Evolutionary conservation across 2,888 invertebrate species (phyloP).

Genomic region (Tetramorium bicarinatum): DNA sequence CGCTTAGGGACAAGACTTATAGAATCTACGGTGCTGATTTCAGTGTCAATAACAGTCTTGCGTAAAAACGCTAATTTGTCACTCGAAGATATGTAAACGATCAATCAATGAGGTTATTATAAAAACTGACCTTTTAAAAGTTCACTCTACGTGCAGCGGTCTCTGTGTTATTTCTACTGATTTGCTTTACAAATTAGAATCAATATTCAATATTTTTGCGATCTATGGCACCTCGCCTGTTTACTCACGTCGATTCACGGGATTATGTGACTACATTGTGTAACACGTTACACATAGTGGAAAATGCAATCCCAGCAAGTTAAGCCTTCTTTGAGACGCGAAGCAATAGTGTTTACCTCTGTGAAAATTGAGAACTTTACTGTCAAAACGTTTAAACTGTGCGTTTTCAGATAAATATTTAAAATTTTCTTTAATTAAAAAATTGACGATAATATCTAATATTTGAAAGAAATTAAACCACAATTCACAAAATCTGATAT

Average conservation of each 20-base stretch:
- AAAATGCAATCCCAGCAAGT: neutral
- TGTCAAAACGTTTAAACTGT: neutral
- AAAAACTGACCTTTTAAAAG: conserved; percentile 24
- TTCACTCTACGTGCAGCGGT: neutral
- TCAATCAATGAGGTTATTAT: conserved; percentile 20
- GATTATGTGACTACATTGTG: conserved; percentile 13
- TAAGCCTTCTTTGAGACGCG: neutral
- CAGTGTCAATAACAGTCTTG: neutral
- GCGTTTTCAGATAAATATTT: neutral
- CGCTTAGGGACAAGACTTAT: neutral
- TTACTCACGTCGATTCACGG: conserved; percentile 8
- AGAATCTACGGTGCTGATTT: neutral
- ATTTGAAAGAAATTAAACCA: neutral
- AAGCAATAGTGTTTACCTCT: neutral
- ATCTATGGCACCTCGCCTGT: neutral
- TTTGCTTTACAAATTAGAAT: conserved; percentile 54
- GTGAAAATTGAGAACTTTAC: neutral
- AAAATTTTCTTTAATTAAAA: neutral
- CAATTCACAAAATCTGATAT: neutral
- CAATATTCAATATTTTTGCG: conserved; percentile 53
- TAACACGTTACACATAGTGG: neutral
- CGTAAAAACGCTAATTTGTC: conserved; percentile 19
- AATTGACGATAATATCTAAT: neutral
- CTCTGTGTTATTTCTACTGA: conserved; percentile 35
- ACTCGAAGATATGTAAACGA: neutral